Evolutionary conservation across 2,888 invertebrate genomes (phyloP).

Genomic region (Cerceris ruficornis): DNA sequence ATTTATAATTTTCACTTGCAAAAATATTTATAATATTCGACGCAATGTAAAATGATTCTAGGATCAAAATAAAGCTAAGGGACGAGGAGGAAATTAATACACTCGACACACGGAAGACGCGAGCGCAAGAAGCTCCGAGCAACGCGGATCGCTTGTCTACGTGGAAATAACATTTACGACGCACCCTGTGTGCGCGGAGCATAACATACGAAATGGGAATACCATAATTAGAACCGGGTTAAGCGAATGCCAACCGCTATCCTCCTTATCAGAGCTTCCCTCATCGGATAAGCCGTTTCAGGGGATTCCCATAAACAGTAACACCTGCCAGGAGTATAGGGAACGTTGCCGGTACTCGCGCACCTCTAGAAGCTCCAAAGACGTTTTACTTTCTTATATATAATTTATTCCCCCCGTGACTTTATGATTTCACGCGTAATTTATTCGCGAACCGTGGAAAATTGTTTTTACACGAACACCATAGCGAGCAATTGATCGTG

Average conservation of each 20-base stretch:
- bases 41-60: too few relatives aligned
- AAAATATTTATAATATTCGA: background rate
- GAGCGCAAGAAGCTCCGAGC: background rate
- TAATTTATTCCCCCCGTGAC: constrained; percentile 34
- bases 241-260: constrained; percentile 67
- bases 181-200: constrained; percentile 12
- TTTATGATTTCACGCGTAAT: constrained; percentile 6
- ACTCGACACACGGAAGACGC: background rate
- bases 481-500: too few relatives aligned
- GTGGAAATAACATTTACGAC: background rate
- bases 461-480: background rate
- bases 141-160: background rate
- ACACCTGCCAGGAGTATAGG: constrained; percentile 64
- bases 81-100: too few relatives aligned
- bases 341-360: constrained; percentile 57
- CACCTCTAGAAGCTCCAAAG: constrained; percentile 17
- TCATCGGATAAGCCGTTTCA: constrained; percentile 67
- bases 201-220: constrained; percentile 48
- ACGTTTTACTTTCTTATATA: constrained; percentile 35
- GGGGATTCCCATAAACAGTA: constrained; percentile 71
- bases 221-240: constrained; percentile 67
- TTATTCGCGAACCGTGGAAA: background rate
- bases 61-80: too few relatives aligned
- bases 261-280: constrained; percentile 53
- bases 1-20: background rate